Conservation (phyloP, 2,888 invertebrate genomes). For the Podabrus alpinus region DNA sequence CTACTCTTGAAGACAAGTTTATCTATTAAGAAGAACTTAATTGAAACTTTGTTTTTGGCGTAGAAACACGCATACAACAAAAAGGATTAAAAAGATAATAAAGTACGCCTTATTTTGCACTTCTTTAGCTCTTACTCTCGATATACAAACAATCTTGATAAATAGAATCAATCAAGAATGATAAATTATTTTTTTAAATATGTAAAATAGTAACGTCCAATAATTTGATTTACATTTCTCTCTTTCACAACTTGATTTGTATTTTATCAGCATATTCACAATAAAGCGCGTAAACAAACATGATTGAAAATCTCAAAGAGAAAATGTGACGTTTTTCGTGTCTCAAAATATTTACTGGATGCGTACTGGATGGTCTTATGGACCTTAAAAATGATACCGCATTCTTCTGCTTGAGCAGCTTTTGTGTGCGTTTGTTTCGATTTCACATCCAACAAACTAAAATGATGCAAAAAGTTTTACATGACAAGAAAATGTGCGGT, state of each 20-base stretch:
- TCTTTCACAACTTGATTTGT: background rate
- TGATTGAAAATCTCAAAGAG: background rate
- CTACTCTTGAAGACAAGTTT: background rate
- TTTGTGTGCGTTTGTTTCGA: background rate
- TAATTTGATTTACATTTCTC: conserved; percentile 10
- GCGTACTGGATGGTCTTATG: background rate
- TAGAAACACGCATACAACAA: background rate
- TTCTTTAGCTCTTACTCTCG: too few relatives aligned
- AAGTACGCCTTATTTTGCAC: background rate
- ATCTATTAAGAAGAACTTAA: background rate
- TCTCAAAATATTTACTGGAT: background rate
- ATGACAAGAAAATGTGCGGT: conserved; percentile 3
- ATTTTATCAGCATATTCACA: background rate
- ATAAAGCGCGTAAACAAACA: background rate
- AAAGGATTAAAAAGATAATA: background rate
- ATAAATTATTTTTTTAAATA: conserved; percentile 10
- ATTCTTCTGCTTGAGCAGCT: background rate
- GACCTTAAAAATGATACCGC: background rate
- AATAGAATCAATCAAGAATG: conserved; percentile 14
- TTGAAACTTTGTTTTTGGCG: background rate
- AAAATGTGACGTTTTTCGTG: background rate
- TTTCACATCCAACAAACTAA: conserved; percentile 6
- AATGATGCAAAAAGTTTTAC: conserved; percentile 7
- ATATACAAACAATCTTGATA: background rate
- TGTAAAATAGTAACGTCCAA: conserved; percentile 4